Percentiles rank a stretch among this genome's conserved stretches.
Conservation (phyloP, 2,888 invertebrate genomes). For the Drosophila putrida region DNA sequence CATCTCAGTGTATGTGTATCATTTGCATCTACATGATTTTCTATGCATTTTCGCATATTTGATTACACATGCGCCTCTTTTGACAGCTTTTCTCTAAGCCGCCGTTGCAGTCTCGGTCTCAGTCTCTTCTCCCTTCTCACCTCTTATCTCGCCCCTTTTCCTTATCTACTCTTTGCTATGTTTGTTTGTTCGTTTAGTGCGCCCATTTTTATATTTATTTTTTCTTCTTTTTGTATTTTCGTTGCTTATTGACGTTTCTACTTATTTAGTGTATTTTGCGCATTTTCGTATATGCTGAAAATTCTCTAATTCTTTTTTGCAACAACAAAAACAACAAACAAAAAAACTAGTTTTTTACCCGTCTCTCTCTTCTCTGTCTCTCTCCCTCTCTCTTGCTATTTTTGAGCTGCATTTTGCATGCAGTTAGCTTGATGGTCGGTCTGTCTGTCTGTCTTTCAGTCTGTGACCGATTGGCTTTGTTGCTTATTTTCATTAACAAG, state of each 20-base stretch:
- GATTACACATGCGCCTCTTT: conserved; percentile 61
- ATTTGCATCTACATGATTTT: conserved; percentile 60
- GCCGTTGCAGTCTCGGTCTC: conserved; percentile 28
- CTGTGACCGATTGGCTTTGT: conserved; percentile 74
- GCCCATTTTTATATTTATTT: conserved; percentile 44
- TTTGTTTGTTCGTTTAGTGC: conserved; percentile 57
- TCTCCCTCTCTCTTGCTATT: conserved; percentile 12
- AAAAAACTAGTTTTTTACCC: conserved; percentile 54
- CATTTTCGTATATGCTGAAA: conserved; percentile 76
- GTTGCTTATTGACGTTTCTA: conserved; percentile 76
- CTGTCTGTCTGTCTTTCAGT: conserved; percentile 34
- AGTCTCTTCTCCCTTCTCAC: conserved; percentile 3
- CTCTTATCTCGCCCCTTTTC: not conserved
- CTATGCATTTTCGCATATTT: conserved; percentile 57
- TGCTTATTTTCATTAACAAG: conserved; percentile 81
- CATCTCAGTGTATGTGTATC: conserved; percentile 28
- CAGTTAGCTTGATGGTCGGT: conserved; percentile 32
- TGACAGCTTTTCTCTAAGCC: conserved; percentile 57
- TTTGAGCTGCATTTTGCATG: conserved; percentile 54
- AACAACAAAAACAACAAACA: not conserved
- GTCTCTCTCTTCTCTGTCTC: not conserved
- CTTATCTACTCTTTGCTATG: conserved; percentile 22
- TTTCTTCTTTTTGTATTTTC: conserved; percentile 19
- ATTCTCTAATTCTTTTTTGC: conserved; percentile 61
- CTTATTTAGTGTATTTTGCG: conserved; percentile 79